phyloP scores from a whole-genome alignment of 2,113 vertebrate genomes.

The Arenaria interpres region DNA sequence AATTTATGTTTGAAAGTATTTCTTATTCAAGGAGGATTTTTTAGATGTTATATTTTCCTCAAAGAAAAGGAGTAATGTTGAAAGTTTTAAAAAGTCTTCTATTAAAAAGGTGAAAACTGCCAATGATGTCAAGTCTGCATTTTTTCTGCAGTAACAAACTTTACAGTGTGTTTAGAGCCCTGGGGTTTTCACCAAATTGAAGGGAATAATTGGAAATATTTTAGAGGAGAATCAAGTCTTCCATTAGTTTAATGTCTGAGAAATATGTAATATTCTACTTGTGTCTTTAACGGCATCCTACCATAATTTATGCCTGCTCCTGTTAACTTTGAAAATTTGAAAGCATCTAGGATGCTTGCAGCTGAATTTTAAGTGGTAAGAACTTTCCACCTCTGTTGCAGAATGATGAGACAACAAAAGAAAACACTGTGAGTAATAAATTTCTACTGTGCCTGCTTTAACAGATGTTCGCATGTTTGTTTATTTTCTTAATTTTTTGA shows the following conservation, averaged over 20 bases:
- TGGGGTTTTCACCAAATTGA: not conserved
- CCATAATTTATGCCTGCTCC: not conserved
- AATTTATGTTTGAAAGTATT: slow-evolving; percentile 29
- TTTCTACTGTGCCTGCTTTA: not conserved
- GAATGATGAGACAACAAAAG: not conserved
- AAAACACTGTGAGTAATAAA: not conserved
- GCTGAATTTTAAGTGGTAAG: not conserved
- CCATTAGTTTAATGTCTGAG: not conserved
- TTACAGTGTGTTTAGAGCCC: not conserved
- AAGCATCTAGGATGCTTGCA: not conserved
- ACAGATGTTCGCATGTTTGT: not conserved
- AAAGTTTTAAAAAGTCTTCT: slow-evolving; percentile 13
- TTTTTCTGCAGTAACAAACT: not conserved
- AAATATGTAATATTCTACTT: not conserved
- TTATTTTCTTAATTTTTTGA: not conserved
- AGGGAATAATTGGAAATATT: not conserved
- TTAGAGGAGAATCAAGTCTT: not conserved
- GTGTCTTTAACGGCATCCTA: not conserved
- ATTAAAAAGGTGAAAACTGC: not conserved
- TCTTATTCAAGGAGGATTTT: slow-evolving; percentile 48
- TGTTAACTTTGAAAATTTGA: not conserved
- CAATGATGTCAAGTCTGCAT: not conserved
- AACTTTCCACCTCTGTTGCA: not conserved
- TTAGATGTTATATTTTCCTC: slow-evolving; percentile 50
- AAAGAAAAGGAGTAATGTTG: not conserved